Evolutionary conservation across 92 coral and sea anemone species (phyloP), one percentile per base, ranked within the genome.

Genomic region (Zoanthus gigantus): DNA sequence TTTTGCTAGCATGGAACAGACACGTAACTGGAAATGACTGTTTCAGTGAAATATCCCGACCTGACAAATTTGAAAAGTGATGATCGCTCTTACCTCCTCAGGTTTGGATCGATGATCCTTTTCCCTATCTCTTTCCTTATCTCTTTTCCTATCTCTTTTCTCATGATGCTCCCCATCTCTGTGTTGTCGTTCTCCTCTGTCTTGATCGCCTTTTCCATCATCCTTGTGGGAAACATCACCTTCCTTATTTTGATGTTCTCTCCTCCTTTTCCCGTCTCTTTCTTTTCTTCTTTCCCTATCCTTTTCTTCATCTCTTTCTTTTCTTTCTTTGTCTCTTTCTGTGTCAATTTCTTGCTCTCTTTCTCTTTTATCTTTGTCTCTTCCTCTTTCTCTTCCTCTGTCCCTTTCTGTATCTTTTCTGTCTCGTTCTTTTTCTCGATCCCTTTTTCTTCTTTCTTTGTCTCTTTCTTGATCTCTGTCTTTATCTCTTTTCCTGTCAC

Each of bases 151-250:
- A 10, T 88, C 90, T 28, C 86, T 88, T 74, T 79, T 71, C 42
- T 84, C 92, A 28, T 68, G 79, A 42, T 90, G 77, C 31, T 34
- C 67, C 6, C 56, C 84, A 30, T 72, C 90, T 44, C 74, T 81
- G 74, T 83, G 83, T 32, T 90, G 82, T 16, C 83, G 88, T 73
- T 69, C 77, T 52, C 78, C 88, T 14, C 67, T 76, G 61, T 73
- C 88, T 44, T 76, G 74, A 31, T 81, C 90, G 48, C 90, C 48
- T 71, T 88, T 90, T 29, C 84, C 73, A 34, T 87, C 82, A 58
- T 61, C 56, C 31, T 32, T 79, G 5, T 79, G 72, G 10, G 72
- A 44, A 28, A n/a, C n/a, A 7, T 61, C 30, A 7, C 10, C 37
- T 79, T 67, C 56, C 15, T 73, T 45, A 18, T 69, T 46, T 7